Conservation (phyloP, 2,797 vertebrate genomes). For the Takifugu ocellatus region DNA sequence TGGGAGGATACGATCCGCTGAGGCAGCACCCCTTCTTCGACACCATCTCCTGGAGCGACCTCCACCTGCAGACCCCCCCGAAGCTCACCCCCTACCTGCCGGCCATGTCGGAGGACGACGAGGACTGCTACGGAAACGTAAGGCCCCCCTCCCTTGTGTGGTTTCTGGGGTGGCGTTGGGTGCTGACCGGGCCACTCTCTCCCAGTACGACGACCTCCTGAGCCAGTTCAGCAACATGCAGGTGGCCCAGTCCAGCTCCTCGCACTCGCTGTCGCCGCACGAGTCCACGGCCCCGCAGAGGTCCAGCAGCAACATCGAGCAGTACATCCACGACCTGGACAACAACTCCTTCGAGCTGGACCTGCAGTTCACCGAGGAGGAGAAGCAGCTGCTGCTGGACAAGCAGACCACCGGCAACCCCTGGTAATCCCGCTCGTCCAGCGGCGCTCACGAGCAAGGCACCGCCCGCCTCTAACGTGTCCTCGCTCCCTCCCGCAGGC, state of each 20-base stretch:
- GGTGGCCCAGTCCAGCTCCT: constrained; percentile 89
- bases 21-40: constrained; percentile 94
- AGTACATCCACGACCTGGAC: constrained; percentile 97
- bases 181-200: constrained; percentile 7
- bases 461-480: not conserved
- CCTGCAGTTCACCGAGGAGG: constrained; percentile 93
- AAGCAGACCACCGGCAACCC: constrained; percentile 94
- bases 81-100: constrained; percentile 97
- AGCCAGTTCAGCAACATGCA: constrained; percentile 99
- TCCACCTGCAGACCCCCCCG: constrained; percentile 91
- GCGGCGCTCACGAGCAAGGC: too few relatives aligned
- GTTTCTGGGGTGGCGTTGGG: too few relatives aligned
- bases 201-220: constrained; percentile 96
- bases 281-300: constrained; percentile 79
- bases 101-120: constrained; percentile 98
- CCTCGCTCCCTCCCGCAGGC: constrained; percentile 75
- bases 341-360: constrained; percentile 98
- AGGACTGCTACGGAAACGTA: constrained; percentile 99
- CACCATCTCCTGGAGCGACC: constrained; percentile 87
- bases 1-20: constrained; percentile 89
- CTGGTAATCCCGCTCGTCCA: constrained; percentile 77
- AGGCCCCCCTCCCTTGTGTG: constrained; percentile 29
- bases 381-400: constrained; percentile 91
- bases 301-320: constrained; percentile 94
- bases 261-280: constrained; percentile 80